Evolutionary conservation across 2,797 vertebrate genomes (phyloP), one percentile per base, ranked within the genome.

Genomic region (Clamator glandarius): DNA sequence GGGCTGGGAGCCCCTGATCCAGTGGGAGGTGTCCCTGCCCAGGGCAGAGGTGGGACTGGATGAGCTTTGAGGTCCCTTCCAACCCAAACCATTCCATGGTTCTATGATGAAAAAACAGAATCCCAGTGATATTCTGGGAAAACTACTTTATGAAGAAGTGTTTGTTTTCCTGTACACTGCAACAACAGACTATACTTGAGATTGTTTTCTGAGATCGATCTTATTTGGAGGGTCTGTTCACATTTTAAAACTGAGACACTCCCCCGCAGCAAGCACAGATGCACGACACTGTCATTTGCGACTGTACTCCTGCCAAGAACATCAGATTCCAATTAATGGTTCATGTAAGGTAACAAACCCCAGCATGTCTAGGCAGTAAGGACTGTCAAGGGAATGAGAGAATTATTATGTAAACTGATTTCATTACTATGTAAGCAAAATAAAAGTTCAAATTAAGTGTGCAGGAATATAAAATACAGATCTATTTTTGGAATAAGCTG

Each of bases 281-380:
- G 97, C 74, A 90, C 6, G 63, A 95, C 93, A 96, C 78, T 96
- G 97, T 96, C 97, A 74, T 94, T 97, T 95, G 89, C 46, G 95
- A 97, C 92, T 96, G 94, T 96, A 96, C 93, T 89, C 82, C 93
- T 94, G 96, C 97, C 97, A 97, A 96, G 95, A 95, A 97, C 97
- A 97, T 92, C 92, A 94, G 97, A 96, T 95, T 97, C 93, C 92
- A 97, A 97, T 97, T 97, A 97, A 96, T 62, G 89, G 97, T 97
- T 98, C 97, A 97, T 61, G 72, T 96, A 97, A 98, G 97, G 97
- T 97, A 97, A 98, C 95, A 91, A 96, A 95, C 94, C 33, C 9
- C 85, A 95, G 94, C 96, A 83, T 69, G 92, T 96, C 95, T 72
- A 73, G 96, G 96, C 97, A 97, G 78, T 62, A 66, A 72, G 76